Conservation (phyloP, 2,113 vertebrate species). For the Tetraodon nigroviridis region DNA sequence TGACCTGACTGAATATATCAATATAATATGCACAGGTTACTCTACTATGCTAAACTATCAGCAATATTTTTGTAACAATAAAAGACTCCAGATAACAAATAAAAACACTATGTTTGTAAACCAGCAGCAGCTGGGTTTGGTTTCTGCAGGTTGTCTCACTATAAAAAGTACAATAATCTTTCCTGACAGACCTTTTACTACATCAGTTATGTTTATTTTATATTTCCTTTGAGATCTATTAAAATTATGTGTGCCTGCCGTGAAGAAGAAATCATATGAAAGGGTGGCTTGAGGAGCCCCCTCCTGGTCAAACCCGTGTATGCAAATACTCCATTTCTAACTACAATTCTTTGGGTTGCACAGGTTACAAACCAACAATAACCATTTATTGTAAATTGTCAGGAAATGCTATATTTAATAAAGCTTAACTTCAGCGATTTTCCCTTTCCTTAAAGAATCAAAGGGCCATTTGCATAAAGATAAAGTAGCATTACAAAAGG, state of each 20-base stretch:
- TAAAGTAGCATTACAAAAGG: too few species aligned
- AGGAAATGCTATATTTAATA: too few species aligned
- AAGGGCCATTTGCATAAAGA: too few species aligned
- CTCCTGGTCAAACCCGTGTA: constrained; percentile 53
- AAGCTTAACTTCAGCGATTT: too few species aligned
- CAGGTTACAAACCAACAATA: too few species aligned
- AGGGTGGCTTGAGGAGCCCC: constrained; percentile 58
- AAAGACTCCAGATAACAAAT: background rate
- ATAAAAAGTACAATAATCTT: background rate
- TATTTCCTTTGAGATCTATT: constrained; percentile 1
- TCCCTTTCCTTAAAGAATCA: too few species aligned
- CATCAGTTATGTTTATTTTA: background rate
- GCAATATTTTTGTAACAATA: background rate
- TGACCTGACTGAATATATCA: constrained; percentile 5
- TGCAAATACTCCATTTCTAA: too few species aligned
- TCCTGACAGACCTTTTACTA: background rate
- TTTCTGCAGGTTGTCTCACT: background rate
- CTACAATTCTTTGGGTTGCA: too few species aligned
- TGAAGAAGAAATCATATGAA: background rate
- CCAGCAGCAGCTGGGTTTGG: background rate
- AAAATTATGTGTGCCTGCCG: constrained; percentile 4
- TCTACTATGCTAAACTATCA: background rate
- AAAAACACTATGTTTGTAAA: background rate
- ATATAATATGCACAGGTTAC: too few species aligned
- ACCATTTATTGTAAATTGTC: too few species aligned